Conservation (phyloP, 2,797 vertebrate genomes). For the Pseudochaenichthys georgianus region DNA sequence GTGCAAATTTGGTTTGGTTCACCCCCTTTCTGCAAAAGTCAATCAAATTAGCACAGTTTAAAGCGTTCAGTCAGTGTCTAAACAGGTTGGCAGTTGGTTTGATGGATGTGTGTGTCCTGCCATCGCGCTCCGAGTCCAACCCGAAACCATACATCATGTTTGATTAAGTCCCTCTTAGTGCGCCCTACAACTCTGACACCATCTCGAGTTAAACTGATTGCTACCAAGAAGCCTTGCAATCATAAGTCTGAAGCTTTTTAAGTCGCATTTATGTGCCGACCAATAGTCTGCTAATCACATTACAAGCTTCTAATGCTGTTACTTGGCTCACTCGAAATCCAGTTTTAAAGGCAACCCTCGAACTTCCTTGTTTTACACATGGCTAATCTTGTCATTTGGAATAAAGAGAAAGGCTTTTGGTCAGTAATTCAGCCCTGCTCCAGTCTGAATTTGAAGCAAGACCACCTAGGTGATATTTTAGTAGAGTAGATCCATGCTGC, state of each 20-base stretch:
- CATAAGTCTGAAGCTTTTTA: constrained; percentile 76
- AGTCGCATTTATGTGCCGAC: constrained; percentile 65
- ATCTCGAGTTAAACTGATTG: constrained; percentile 78
- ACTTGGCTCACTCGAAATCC: constrained; percentile 54
- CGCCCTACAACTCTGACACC: constrained; percentile 58
- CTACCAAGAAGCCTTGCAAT: constrained; percentile 67
- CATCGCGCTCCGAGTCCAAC: constrained; percentile 73
- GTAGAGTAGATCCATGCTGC: constrained; percentile 57
- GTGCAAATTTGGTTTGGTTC: constrained; percentile 70
- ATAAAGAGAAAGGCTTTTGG: constrained; percentile 50
- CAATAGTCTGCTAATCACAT: constrained; percentile 74
- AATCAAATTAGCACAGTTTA: constrained; percentile 83
- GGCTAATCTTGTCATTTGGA: constrained; percentile 60
- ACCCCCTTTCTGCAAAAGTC: constrained; percentile 69
- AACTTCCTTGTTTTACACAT: constrained; percentile 52
- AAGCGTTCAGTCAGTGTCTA: constrained; percentile 80
- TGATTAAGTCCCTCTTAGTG: constrained; percentile 84
- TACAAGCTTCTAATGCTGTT: constrained; percentile 65
- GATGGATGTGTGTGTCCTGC: constrained; percentile 85
- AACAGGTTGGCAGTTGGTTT: constrained; percentile 83
- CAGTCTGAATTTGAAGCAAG: constrained; percentile 50
- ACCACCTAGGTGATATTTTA: constrained; percentile 74
- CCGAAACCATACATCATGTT: constrained; percentile 88
- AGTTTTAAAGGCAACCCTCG: constrained; percentile 51
- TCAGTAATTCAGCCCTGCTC: constrained; percentile 52